Evolutionary conservation across 30 jellyfish, hydroid and myxozoan species (phyloP), one percentile per base, ranked within the genome.

Genomic region (Rhopilema esculentum): DNA sequence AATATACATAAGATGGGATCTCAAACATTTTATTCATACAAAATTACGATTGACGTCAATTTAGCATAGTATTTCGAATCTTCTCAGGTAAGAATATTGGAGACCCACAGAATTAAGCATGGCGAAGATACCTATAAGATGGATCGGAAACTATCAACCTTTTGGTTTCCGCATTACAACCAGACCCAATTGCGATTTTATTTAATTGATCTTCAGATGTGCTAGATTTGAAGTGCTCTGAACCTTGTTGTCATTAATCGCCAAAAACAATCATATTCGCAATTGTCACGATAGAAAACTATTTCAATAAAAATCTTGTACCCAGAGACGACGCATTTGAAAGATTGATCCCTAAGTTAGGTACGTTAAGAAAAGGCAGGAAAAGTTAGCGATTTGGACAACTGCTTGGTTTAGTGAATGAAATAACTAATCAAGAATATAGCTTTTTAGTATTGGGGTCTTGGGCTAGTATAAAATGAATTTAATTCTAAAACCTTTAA

Each of bases 1-100:
- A 66, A 80, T 80, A 80, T 80, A 80, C 82, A 80, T 80, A 80
- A 80, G 90, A 80, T 66, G 82, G 75, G 27, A 80, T 80, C 72
- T 80, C 81, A 80, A 80, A 65, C 90, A 80, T 80, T 40, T n/a
- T 80, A 80, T 61, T 80, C 82, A 63, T 80, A 80, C 90, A 80
- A 80, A 80, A 80, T 80, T 80, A 80, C 90, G 65, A 57, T 80
- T 80, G 65, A 80, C 81, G 31, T 19, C 81, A 80, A 62, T 51
- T 78, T 80, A 31, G 81, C 70, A 53, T 78, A 27, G 77, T 49
- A 78, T 78, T 78, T 78, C 82, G 68, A 80, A 62, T 79, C 30
- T 80, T 49, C 72, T 80, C 53, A 26, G 65, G 63, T 17, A 40
- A 12, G 57, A 40, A 40, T 40, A 40, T 40, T 40, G 57, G 57